Conservation (phyloP, 2,797 vertebrate species). For the Streptopelia turtur region DNA sequence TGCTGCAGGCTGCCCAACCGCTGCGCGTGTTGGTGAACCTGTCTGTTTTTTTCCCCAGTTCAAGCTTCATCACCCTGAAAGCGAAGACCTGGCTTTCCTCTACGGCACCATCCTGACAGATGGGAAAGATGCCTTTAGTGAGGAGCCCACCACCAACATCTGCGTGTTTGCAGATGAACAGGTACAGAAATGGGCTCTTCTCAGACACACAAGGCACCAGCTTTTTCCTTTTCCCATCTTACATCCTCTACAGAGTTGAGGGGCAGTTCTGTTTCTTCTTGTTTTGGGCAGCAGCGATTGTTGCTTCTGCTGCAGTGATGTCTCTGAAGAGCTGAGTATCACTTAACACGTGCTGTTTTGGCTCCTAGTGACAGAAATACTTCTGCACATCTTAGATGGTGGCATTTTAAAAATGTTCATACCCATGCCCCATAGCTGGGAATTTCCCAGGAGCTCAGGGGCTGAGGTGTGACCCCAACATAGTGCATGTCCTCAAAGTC, state of each 20-base stretch:
- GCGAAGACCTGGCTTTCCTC: slow-evolving; percentile 91
- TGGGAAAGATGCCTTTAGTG: slow-evolving; percentile 85
- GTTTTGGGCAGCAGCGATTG: background rate
- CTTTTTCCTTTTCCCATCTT: background rate
- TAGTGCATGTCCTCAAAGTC: background rate
- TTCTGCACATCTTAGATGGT: background rate
- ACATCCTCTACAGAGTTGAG: background rate
- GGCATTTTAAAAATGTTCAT: background rate
- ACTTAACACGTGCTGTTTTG: background rate
- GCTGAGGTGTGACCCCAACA: background rate
- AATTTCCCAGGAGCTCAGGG: background rate
- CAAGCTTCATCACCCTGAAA: slow-evolving; percentile 88
- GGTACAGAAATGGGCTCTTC: slow-evolving; percentile 72
- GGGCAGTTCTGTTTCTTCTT: background rate
- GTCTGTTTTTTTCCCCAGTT: slow-evolving; percentile 77
- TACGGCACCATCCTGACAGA: slow-evolving; percentile 97
- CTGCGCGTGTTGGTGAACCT: rapidly evolving
- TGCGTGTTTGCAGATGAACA: slow-evolving; percentile 96
- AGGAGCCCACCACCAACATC: slow-evolving; percentile 89
- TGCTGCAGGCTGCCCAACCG: background rate
- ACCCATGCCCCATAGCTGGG: background rate
- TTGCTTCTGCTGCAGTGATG: background rate
- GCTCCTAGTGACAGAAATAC: background rate
- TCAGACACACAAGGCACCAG: background rate
- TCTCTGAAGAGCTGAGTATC: background rate